phyloP scores from a whole-genome alignment of 2,113 vertebrate species.

The Tetrax tetrax region DNA sequence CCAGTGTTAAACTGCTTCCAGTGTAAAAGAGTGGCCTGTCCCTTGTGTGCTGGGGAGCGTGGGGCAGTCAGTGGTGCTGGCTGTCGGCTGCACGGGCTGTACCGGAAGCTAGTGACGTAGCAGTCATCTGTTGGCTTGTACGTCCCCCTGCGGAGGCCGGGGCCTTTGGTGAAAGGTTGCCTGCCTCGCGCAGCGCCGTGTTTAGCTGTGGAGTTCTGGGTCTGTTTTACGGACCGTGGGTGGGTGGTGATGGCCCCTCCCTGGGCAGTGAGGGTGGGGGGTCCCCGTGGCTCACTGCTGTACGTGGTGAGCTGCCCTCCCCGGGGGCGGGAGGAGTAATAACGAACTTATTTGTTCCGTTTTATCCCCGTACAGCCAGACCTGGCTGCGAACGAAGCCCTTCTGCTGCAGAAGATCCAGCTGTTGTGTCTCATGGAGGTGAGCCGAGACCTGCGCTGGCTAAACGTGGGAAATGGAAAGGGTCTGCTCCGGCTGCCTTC shows the following conservation, averaged over 20 bases:
- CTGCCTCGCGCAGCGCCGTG: accelerated
- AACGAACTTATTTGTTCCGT: background rate
- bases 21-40: background rate
- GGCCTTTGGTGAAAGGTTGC: background rate
- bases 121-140: background rate
- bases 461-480: background rate
- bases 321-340: accelerated
- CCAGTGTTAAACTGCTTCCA: background rate
- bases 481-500: background rate
- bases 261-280: background rate
- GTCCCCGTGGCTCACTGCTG: background rate
- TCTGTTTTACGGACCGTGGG: too few relatives aligned
- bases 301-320: background rate
- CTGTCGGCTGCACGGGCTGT: background rate
- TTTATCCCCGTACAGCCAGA: conserved; percentile 82
- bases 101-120: accelerated
- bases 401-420: conserved; percentile 96
- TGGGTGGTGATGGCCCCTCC: background rate
- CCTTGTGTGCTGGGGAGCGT: background rate
- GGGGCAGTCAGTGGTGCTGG: background rate
- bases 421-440: conserved; percentile 98
- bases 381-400: conserved; percentile 88
- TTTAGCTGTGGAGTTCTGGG: background rate
- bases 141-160: background rate
- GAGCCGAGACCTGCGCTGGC: background rate